Conservation (phyloP, 2,797 vertebrate species). For the Acanthis flammea region DNA sequence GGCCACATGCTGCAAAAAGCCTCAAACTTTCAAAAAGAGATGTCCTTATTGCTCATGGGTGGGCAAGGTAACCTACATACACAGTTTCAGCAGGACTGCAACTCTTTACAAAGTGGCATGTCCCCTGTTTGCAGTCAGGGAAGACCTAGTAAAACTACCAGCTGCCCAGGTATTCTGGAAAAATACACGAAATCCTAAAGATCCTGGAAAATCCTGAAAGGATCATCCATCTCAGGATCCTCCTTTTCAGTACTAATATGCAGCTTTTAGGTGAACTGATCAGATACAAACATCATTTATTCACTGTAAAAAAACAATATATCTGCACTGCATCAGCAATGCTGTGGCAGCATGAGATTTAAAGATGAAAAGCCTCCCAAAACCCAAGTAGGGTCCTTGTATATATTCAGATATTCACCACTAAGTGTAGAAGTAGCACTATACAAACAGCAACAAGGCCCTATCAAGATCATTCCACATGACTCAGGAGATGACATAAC, state of each 20-base stretch:
- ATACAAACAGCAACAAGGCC: neutral
- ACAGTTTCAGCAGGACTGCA: neutral
- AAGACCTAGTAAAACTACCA: neutral
- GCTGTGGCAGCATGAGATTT: neutral
- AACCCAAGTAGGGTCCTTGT: neutral
- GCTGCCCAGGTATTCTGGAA: neutral
- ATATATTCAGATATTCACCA: neutral
- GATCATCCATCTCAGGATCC: neutral
- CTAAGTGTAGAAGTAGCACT: neutral
- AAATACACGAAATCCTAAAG: neutral
- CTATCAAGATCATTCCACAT: neutral
- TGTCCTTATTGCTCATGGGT: neutral
- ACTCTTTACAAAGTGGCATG: neutral
- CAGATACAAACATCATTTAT: neutral
- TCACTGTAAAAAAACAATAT: neutral
- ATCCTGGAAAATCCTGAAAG: neutral
- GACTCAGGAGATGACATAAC: neutral
- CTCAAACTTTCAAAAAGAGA: neutral
- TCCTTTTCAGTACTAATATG: neutral
- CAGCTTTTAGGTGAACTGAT: neutral
- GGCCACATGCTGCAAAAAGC: neutral
- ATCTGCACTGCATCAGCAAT: neutral
- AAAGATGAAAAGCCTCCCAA: neutral
- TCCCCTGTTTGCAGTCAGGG: neutral
- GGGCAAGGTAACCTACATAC: neutral